Base-by-base conservation (phyloP, 2,113 vertebrate genomes). In the Eleginops maclovinus region DNA sequence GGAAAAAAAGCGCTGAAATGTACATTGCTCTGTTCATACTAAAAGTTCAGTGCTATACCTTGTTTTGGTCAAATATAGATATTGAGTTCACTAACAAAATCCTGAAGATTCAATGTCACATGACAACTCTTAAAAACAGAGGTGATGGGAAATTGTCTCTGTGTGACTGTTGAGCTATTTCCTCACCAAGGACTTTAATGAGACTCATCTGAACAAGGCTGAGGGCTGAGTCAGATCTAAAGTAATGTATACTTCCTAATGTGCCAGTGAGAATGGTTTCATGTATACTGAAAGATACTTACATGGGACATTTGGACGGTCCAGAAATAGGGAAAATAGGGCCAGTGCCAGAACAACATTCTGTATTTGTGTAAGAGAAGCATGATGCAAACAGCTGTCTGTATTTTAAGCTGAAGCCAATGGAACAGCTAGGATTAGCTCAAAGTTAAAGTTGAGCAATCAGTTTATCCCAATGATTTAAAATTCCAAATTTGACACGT, bases 201-300 rank as follows among this genome's bases (percentile, higher is more conserved):
- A 69, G 66, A 67, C 69, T 44, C 71, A 22, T 65, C 16, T 51
- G 2, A 50, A 61, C 22, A 13, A 59, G 46, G 24, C 61, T 10
- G 26, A 65, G 53, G n/a, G 13, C 2, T 17, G 70, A 21, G 46
- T 66, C 62, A 53, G 22, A 59, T 54, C 53, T 31, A 51, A 80
- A 36, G 43, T 84, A 86, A 83, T 86, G 81, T 85, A 68, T 58
- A 81, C 77, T 59, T 84, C 79, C 75, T 13, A 47, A 86, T 28
- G 77, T 77, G 80, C 87, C 75, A 79, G 80, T 64, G 73, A 83
- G 28, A 51, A 72, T 17, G 3, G 69, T 85, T 83, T 89, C 71
- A 84, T 82, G 75, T 85, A 77, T 67, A 81, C 53, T 61, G 51
- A 58, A 56, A 77, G 80, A 74, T 77, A 36, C 8, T 36, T 8